Conservation (phyloP, 2,797 vertebrate species). For the Enteromius argenteus region DNA sequence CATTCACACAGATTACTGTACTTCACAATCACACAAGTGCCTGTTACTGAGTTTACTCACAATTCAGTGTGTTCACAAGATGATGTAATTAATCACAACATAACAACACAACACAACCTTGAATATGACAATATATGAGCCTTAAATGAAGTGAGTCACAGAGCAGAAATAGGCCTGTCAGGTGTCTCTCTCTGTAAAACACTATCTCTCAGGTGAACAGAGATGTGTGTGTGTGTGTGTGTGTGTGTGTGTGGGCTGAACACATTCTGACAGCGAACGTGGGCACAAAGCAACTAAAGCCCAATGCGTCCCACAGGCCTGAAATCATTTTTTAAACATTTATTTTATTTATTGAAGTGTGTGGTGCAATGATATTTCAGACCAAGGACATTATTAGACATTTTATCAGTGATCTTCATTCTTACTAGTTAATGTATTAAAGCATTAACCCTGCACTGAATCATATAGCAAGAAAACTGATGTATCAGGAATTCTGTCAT, state of each 20-base stretch:
- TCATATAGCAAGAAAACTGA: neutral
- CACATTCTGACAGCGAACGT: neutral
- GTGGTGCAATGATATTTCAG: neutral
- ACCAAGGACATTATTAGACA: neutral
- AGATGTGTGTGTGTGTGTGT: neutral
- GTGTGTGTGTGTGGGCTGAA: neutral
- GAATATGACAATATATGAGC: neutral
- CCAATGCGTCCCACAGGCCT: neutral
- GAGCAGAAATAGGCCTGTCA: neutral
- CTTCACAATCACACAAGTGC: neutral
- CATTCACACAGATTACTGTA: neutral
- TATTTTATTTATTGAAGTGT: neutral
- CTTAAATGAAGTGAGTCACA: neutral
- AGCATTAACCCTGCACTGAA: neutral
- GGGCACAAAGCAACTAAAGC: neutral
- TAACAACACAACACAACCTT: neutral
- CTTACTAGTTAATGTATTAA: neutral
- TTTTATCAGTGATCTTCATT: neutral
- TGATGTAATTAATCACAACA: too few relatives aligned
- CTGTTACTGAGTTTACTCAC: neutral
- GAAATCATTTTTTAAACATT: neutral
- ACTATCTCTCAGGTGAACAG: neutral
- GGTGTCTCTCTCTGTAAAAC: neutral
- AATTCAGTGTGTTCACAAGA: neutral
- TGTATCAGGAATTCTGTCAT: neutral